A percentile compares a stretch with the other conserved stretches of the same genome.
Conservation (phyloP, 2,113 vertebrate genomes). For the Gasterosteus nipponicus region DNA sequence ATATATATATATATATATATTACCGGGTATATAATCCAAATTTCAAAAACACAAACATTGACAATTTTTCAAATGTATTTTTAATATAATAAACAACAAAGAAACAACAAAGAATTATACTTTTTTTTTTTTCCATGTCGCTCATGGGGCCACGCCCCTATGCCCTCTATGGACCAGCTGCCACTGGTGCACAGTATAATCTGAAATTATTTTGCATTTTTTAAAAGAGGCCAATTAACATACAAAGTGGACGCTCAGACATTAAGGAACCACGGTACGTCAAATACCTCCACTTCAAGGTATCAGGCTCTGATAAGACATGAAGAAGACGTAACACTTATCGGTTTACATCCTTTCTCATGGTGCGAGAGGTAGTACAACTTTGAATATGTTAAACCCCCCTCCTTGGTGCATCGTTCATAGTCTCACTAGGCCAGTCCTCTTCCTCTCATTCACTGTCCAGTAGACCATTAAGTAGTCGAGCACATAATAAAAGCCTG, state of each 20-base stretch:
- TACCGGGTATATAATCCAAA: too few relatives aligned
- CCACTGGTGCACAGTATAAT: background rate
- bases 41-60: too few relatives aligned
- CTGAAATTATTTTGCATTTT: background rate
- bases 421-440: background rate
- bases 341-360: background rate
- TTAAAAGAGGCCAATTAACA: slow-evolving; percentile 21
- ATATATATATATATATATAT: too few relatives aligned
- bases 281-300: slow-evolving; percentile 7
- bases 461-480: background rate
- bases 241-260: slow-evolving; percentile 15
- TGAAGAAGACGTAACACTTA: background rate
- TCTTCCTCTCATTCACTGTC: background rate
- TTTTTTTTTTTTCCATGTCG: too few relatives aligned
- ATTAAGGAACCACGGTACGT: slow-evolving; percentile 18
- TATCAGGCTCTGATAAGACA: slow-evolving; percentile 12
- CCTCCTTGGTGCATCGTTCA: background rate
- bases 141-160: too few relatives aligned
- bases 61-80: too few relatives aligned
- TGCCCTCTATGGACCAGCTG: too few relatives aligned
- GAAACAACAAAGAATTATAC: too few relatives aligned
- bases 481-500: background rate
- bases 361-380: background rate
- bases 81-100: too few relatives aligned
- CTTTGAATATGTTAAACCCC: background rate